Base-by-base conservation (phyloP, 1,140 invertebrate genomes). In the Colletes latitarsis region DNA sequence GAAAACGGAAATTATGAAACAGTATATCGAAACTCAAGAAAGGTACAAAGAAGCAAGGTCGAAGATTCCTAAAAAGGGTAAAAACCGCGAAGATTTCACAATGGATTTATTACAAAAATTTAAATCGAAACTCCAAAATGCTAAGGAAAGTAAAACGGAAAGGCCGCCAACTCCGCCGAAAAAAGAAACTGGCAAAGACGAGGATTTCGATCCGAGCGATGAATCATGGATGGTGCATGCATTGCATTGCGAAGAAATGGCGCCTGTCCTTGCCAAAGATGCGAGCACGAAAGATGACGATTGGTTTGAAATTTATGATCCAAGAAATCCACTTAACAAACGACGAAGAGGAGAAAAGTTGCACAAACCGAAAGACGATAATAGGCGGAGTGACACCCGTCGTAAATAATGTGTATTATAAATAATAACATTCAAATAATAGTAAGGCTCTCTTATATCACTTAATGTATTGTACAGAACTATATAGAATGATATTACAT, bases 271-370 rank as follows among this genome's bases (percentile, higher is more conserved):
- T 71, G 99, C 99, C 0, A 98, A 98, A 91, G 99, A 99, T 94
- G 99, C 99, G 0, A 99, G 98, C 86, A 97, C 96, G 6, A 98
- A 98, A 91, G 95, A 96, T 74, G 96, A 98, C 87, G 98, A 99
- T 91, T 98, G 98, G 97, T 99, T 98, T 92, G 98, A 99, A 89
- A 98, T 99, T 77, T 97, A 97, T 89, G 98, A 99, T 94, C 99
- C 99, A 0, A 94, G 98, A 86, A 99, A 99, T 95, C 97, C 98
- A 0, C 92, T 99, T 0, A 99, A 98, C 86, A 98, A 99, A 94
- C 94, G 98, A 70, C 95, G 98, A 90, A 94, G 98, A 80, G 97
- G 95, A 6, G 95, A 95, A 89, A 88, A 72, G 10, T 76, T 85
- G 3, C 30, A 81, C 9, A 85, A 82, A 52, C 57, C 57, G 3